These are phyloP conservation scores for Ctenomys sociabilis DNA, from an alignment of 2,113 vertebrate species.

Conservation along the genomic window DNA sequence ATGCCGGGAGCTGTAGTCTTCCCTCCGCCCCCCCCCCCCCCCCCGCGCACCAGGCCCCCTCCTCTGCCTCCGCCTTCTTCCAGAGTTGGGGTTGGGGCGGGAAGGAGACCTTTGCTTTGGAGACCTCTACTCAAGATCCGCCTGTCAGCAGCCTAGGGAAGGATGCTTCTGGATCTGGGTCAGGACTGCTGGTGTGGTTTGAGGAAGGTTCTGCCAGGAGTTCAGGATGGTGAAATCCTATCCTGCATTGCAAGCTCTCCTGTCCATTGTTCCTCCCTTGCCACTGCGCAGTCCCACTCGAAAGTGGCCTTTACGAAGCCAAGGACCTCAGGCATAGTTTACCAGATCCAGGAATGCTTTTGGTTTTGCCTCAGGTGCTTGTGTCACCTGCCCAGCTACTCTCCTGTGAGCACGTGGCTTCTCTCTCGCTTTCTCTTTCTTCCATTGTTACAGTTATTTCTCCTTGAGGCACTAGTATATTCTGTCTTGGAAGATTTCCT, in stretches of 20 bases:
- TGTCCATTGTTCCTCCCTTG: not conserved
- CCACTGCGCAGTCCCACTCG: not conserved
- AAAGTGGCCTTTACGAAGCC: not conserved
- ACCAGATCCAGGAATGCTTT: not conserved
- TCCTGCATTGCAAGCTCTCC: not conserved
- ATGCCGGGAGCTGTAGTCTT: constrained; percentile 49
- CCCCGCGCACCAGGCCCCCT: too few relatives aligned
- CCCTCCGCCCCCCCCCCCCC: not conserved
- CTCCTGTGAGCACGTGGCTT: not conserved
- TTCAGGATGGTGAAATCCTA: not conserved
- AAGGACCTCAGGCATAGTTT: not conserved
- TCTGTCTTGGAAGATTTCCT: not conserved
- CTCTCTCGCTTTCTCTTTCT: not conserved
- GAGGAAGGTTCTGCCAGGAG: constrained; percentile 6
- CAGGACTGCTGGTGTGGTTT: not conserved
- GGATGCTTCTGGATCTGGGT: constrained; percentile 31
- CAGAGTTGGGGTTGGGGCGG: rapidly evolving
- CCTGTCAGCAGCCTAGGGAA: not conserved
- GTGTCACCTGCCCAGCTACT: not conserved
- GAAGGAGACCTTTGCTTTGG: not conserved
- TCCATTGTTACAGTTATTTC: not conserved
- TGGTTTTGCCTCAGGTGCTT: not conserved
- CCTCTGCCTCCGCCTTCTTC: not conserved
- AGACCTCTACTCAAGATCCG: not conserved
- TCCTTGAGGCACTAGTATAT: not conserved